Evolutionary conservation across 2,113 vertebrate species (phyloP).

Genomic region (Strix aluco): DNA sequence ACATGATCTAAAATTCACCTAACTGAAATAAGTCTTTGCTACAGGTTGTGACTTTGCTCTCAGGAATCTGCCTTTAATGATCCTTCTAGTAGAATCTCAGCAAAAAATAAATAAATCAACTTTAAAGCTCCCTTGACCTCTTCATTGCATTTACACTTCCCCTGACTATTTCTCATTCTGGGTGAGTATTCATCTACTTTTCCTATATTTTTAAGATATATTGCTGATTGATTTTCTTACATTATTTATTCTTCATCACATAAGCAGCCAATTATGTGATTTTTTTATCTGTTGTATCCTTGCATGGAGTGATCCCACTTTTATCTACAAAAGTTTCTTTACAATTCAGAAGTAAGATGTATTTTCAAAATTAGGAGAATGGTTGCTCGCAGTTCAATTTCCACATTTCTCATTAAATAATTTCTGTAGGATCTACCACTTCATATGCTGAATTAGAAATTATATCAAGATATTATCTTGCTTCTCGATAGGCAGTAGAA

Average conservation of each 20-base stretch:
- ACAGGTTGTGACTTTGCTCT: neutral
- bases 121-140: neutral
- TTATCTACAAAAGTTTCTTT: neutral
- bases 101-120: neutral
- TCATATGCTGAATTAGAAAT: neutral
- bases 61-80: neutral
- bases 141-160: neutral
- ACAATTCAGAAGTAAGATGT: neutral
- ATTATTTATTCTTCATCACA: neutral
- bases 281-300: neutral
- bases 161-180: neutral
- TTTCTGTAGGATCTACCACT: neutral
- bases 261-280: neutral
- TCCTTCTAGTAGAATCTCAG: neutral
- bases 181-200: neutral
- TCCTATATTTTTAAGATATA: neutral
- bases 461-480: neutral
- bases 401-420: neutral
- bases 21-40: neutral
- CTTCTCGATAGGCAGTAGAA: neutral
- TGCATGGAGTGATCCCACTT: neutral
- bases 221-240: neutral
- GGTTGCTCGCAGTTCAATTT: neutral
- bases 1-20: neutral
- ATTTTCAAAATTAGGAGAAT: neutral